Base-by-base conservation (phyloP, 2,113 vertebrate species). In the Mola mola region DNA sequence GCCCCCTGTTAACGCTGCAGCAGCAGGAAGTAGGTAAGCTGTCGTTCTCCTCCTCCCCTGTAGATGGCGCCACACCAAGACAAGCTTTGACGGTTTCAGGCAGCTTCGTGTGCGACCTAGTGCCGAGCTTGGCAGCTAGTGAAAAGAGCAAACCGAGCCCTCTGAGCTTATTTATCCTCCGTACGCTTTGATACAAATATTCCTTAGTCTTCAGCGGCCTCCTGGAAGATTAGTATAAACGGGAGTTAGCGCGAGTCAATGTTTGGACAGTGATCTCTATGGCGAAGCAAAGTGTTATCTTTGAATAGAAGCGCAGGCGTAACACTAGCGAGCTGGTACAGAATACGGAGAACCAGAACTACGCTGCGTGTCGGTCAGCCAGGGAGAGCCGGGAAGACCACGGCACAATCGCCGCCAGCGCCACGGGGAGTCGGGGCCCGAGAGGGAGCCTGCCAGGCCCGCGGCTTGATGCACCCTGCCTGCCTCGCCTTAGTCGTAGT, bases 401-500 rank as follows among this genome's bases (percentile, higher is more conserved):
- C 84, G 81, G 85, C 75, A 66, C 40, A 58, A 43, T 70, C 66
- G 66, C 73, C 58, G 66, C 71, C 63, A 85, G 57, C 82, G 82
- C 85, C 72, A 79, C 86, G 67, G 87, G 86, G 87, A 88, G 84
- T 82, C 84, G 83, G 89, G 87, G 83, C 81, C 86, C 87, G 83
- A 85, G 83, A 87, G 87, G 89, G 86, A 90, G 80, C 83, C 88
- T 87, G 83, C 81, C 81, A 51, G 89, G 84, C 87, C 87, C 81
- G 78, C 81, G 87, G 78, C 90, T 90, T 89, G 81, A 92, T 92
- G 91, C 79, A 82, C 89, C 79, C 87, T 76, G 88, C 71, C 69
- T 80, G 69, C 73, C 59, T 82, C 66, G 73, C 84, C 87, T 86
- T 43, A 89, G 84, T 83, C 72, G 57, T 79, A 83, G 79, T 85